Percentiles rank a stretch among this genome's conserved stretches.
phyloP scores from a whole-genome alignment of 2,888 invertebrate species.

The Mimachlamys varia region DNA sequence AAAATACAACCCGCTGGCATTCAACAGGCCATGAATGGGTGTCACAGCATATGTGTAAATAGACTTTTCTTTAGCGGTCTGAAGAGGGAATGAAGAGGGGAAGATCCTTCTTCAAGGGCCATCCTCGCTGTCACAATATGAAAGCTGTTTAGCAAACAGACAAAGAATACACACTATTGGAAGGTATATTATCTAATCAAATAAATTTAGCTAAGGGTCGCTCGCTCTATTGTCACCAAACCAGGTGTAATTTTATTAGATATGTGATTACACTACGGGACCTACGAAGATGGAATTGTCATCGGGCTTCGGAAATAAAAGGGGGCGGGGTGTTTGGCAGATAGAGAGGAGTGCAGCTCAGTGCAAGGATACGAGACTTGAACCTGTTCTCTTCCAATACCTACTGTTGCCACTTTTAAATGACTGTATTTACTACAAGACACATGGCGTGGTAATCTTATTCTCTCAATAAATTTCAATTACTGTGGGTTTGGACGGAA shows the following conservation, averaged over 20 bases:
- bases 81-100: slow-evolving; percentile 25
- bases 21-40: neutral
- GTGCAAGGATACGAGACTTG: neutral
- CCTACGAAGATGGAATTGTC: neutral
- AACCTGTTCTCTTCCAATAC: neutral
- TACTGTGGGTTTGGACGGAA: neutral
- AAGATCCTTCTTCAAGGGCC: slow-evolving; percentile 2
- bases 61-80: neutral
- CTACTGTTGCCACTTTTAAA: neutral
- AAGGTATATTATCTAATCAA: neutral
- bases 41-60: slow-evolving; percentile 31
- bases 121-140: slow-evolving; percentile 12
- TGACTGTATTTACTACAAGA: neutral
- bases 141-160: slow-evolving; percentile 23
- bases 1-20: slow-evolving; percentile 36
- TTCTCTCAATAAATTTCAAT: slow-evolving; percentile 27
- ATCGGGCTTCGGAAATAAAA: neutral
- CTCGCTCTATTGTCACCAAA: neutral
- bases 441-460: slow-evolving; percentile 2
- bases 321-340: neutral
- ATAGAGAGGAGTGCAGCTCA: neutral
- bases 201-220: slow-evolving; percentile 27
- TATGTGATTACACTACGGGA: neutral
- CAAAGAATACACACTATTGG: slow-evolving; percentile 19
- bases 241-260: slow-evolving; percentile 33